Percentiles rank a stretch among this genome's conserved stretches.
These are phyloP conservation scores for Eupithecia inturbata DNA, from an alignment of 2,888 invertebrate genomes.

Conservation along the genomic window DNA sequence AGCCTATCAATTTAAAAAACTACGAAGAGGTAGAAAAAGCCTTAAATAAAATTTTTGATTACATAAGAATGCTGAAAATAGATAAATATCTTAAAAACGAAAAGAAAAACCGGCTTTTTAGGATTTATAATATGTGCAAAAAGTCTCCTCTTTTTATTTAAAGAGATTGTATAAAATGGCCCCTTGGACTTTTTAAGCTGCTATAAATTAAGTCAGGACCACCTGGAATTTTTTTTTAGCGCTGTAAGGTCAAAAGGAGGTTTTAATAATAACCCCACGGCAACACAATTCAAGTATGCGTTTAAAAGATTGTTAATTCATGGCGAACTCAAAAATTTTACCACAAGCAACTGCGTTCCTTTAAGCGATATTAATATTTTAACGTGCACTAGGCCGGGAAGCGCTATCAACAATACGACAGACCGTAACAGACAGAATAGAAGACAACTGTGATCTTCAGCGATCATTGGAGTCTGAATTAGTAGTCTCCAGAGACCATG, in stretches of 20 bases:
- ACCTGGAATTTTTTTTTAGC: not conserved
- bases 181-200: not conserved
- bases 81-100: not conserved
- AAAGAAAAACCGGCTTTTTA: not conserved
- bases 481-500: not conserved
- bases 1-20: no score
- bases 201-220: not conserved
- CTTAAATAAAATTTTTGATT: not conserved
- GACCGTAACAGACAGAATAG: not conserved
- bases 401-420: not conserved
- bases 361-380: not conserved
- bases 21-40: no score
- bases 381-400: not conserved
- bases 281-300: not conserved
- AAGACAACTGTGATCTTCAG: not conserved
- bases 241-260: not conserved
- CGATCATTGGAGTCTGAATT: not conserved
- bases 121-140: not conserved
- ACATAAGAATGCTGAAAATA: not conserved
- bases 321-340: not conserved
- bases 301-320: not conserved
- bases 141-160: not conserved
- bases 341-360: not conserved
- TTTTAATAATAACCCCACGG: not conserved
- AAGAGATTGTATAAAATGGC: not conserved